These are phyloP conservation scores for Sturnira hondurensis DNA, from an alignment of 2,113 vertebrate genomes.

Conservation along the genomic window DNA sequence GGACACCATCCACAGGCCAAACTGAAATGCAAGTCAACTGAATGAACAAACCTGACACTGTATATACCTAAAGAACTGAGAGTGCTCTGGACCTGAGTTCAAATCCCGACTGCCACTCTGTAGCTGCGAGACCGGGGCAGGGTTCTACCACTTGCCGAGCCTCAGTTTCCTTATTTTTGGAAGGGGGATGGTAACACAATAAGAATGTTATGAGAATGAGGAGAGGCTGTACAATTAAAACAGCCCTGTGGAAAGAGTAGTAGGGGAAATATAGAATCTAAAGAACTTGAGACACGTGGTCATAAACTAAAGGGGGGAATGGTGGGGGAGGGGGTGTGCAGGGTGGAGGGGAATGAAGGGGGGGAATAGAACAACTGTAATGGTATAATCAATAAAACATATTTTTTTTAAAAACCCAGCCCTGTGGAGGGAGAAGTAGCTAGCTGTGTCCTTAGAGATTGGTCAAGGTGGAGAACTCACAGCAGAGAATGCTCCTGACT, in stretches of 20 bases:
- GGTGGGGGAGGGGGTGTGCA: too few relatives aligned
- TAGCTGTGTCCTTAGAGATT: neutral
- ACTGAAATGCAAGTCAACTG: neutral
- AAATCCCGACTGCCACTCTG: neutral
- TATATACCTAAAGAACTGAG: neutral
- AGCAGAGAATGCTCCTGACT: neutral
- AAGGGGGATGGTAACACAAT: neutral
- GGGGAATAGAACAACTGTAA: too few relatives aligned
- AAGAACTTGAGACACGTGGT: too few relatives aligned
- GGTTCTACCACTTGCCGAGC: neutral
- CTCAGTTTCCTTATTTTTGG: neutral
- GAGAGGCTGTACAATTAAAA: neutral
- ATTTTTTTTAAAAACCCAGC: too few relatives aligned
- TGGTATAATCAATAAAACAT: too few relatives aligned
- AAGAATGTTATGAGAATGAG: neutral
- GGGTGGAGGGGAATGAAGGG: too few relatives aligned
- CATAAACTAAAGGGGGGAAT: too few relatives aligned
- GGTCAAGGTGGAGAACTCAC: neutral
- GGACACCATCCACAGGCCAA: neutral
- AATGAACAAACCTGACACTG: neutral
- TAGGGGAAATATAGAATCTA: too few relatives aligned
- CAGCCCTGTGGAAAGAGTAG: too few relatives aligned
- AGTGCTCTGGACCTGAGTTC: neutral
- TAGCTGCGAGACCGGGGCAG: neutral
- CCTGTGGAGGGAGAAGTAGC: neutral